A percentile compares a stretch with the other conserved stretches of the same genome.
These are phyloP conservation scores for Daubentonia madagascariensis DNA, from an alignment of 2,113 vertebrate species.

Conservation along the genomic window DNA sequence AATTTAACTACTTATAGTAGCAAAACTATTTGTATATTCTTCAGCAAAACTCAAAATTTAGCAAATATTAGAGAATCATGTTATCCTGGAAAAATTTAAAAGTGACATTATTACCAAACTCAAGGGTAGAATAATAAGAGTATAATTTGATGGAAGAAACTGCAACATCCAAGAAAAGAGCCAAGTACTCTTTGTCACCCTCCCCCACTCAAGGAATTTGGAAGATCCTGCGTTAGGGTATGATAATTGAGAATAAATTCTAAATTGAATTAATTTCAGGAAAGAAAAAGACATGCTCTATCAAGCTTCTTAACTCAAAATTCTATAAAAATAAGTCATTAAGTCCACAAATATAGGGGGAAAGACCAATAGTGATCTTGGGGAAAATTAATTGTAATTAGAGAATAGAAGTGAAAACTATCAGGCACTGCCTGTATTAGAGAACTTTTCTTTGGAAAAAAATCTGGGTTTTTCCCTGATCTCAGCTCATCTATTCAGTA, in stretches of 20 bases:
- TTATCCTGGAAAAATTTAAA: background rate
- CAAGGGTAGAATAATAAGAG: background rate
- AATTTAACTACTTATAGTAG: background rate
- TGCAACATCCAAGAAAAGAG: background rate
- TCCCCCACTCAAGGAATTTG: background rate
- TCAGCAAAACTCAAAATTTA: background rate
- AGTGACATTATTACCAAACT: background rate
- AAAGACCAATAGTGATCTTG: background rate
- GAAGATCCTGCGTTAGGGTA: background rate
- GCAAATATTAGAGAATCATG: background rate
- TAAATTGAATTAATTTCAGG: background rate
- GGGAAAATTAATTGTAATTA: background rate
- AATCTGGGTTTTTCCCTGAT: background rate
- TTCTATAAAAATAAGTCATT: background rate
- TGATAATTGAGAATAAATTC: background rate
- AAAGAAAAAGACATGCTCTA: background rate
- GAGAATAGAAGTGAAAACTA: too few species aligned
- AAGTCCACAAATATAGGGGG: background rate
- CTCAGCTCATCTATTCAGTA: background rate
- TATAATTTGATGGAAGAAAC: background rate
- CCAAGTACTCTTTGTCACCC: background rate
- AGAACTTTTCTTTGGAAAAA: background rate
- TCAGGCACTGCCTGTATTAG: background rate
- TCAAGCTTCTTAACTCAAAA: background rate
- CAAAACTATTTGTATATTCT: background rate